Percentiles rank a stretch among this genome's conserved stretches.
Conservation (phyloP, 2,113 vertebrate genomes). For the Aplodontia rufa region DNA sequence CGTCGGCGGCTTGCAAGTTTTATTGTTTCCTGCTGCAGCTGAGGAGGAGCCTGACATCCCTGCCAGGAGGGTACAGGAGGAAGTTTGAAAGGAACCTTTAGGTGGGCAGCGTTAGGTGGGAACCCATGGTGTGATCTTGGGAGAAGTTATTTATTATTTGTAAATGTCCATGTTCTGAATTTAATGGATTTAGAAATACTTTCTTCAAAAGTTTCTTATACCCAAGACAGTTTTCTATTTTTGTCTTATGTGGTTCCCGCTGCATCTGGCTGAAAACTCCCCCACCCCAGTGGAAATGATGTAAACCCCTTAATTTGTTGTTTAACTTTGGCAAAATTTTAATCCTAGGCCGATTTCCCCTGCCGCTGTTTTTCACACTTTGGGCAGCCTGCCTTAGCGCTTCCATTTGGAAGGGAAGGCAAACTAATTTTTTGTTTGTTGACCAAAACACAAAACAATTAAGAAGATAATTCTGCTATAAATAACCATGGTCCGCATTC, state of each 20-base stretch:
- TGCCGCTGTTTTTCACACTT: slow-evolving; percentile 10
- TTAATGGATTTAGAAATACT: background rate
- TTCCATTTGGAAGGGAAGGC: slow-evolving; percentile 60
- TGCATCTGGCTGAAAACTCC: background rate
- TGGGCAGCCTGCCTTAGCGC: slow-evolving; percentile 60
- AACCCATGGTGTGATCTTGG: background rate
- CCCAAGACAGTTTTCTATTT: background rate
- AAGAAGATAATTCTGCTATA: slow-evolving; percentile 68
- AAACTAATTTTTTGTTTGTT: slow-evolving; percentile 69
- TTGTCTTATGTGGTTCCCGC: background rate
- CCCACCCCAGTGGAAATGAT: background rate
- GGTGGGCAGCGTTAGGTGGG: background rate
- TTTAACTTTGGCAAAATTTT: slow-evolving; percentile 27
- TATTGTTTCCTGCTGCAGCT: slow-evolving; percentile 42
- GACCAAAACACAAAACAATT: slow-evolving; percentile 65
- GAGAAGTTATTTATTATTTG: background rate
- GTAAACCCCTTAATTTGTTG: slow-evolving; percentile 11
- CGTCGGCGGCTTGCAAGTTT: background rate
- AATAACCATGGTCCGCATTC: slow-evolving; percentile 64
- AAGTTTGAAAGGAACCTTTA: background rate
- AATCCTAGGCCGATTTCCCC: background rate
- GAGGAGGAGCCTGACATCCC: slow-evolving; percentile 14
- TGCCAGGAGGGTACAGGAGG: background rate
- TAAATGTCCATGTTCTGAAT: background rate
- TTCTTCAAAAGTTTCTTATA: background rate